Evolutionary conservation across 92 coral and sea anemone genomes (phyloP).

Genomic region (Epizoanthus scotinus): DNA sequence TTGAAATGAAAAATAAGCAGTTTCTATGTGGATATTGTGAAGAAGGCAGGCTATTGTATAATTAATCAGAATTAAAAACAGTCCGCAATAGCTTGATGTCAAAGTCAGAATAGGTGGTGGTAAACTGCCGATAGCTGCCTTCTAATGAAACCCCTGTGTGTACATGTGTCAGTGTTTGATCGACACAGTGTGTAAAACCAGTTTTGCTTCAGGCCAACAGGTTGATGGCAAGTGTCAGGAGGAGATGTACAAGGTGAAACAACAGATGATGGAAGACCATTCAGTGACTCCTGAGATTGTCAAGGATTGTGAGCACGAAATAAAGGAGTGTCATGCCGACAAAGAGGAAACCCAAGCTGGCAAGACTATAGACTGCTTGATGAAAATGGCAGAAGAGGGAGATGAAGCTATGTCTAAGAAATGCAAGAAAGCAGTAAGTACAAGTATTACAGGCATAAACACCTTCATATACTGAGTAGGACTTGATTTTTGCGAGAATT

Average conservation of each 20-base stretch:
- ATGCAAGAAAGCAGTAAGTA: conserved; percentile 78
- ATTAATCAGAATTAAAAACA: too few species aligned
- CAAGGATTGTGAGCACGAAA: conserved; percentile 77
- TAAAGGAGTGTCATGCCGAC: conserved; percentile 56
- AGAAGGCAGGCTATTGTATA: too few species aligned
- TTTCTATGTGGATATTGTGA: too few species aligned
- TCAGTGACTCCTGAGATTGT: conserved; percentile 91
- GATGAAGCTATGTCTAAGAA: conserved; percentile 39
- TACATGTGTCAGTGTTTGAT: neutral
- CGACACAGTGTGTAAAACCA: too few species aligned
- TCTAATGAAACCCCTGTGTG: too few species aligned
- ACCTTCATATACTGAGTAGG: too few species aligned
- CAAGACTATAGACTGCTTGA: conserved; percentile 92
- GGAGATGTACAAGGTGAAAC: conserved; percentile 79
- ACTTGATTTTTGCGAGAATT: too few species aligned
- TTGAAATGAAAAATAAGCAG: too few species aligned
- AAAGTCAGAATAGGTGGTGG: too few species aligned
- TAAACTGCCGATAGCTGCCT: too few species aligned
- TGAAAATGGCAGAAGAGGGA: conserved; percentile 87
- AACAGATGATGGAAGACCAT: conserved; percentile 92
- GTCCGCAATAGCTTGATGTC: too few species aligned
- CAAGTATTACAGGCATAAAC: neutral
- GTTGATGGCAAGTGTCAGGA: conserved; percentile 84
- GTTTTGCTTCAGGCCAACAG: conserved; percentile 56
- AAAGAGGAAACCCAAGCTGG: conserved; percentile 64